Evolutionary conservation across 2,888 invertebrate species (phyloP).

Genomic region (Acanthoscelides obtectus): DNA sequence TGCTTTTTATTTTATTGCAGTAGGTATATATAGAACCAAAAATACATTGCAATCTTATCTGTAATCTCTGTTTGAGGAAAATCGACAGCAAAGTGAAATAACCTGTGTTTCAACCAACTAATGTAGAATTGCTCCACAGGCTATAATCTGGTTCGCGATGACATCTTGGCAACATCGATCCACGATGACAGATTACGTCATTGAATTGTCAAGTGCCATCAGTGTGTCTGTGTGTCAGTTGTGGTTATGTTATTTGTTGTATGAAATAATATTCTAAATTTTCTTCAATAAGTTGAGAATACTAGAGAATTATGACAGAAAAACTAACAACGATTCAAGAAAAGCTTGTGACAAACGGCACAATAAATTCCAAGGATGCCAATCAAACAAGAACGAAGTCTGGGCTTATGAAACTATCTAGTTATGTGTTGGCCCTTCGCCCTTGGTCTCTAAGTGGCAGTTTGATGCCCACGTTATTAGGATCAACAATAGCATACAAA

Average conservation of each 20-base stretch:
- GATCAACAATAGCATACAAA: slow-evolving; percentile 85
- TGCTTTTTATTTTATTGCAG: too few species aligned
- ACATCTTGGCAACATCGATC: too few species aligned
- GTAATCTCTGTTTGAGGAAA: too few species aligned
- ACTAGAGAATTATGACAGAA: slow-evolving; percentile 9
- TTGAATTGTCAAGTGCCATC: too few species aligned
- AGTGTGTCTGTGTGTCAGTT: neutral
- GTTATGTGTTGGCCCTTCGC: slow-evolving; percentile 81
- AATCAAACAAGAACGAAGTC: slow-evolving; percentile 27
- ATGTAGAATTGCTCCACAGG: too few species aligned
- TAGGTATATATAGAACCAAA: too few species aligned
- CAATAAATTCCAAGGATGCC: neutral
- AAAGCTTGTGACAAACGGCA: slow-evolving; percentile 17
- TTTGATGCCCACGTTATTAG: slow-evolving; percentile 83
- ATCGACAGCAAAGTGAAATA: too few species aligned
- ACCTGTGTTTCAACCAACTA: too few species aligned
- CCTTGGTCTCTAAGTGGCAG: slow-evolving; percentile 95
- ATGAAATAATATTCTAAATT: neutral
- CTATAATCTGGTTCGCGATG: too few species aligned
- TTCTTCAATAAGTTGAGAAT: neutral
- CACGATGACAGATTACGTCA: too few species aligned
- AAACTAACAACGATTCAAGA: slow-evolving; percentile 6
- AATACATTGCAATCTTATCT: too few species aligned
- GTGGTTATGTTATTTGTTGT: neutral
- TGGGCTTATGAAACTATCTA: slow-evolving; percentile 80